These are phyloP conservation scores for Leptodactylus fuscus DNA, from an alignment of 2,113 vertebrate species.

Conservation along the genomic window DNA sequence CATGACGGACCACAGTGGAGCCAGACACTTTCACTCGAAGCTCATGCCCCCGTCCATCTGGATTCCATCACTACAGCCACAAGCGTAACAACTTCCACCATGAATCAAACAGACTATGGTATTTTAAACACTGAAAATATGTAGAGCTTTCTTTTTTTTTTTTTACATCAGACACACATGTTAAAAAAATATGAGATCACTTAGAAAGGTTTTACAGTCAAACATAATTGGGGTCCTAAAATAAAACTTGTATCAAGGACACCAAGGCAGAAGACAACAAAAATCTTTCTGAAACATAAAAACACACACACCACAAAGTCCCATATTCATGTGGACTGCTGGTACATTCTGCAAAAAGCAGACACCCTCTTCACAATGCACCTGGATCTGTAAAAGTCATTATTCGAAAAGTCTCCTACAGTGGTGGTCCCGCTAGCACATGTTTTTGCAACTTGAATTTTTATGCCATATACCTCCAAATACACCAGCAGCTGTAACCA, in stretches of 20 bases:
- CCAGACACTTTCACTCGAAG: constrained; percentile 85
- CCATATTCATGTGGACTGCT: not conserved
- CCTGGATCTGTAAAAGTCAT: constrained; percentile 1
- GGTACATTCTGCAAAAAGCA: not conserved
- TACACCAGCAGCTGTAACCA: constrained; percentile 47
- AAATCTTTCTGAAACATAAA: not conserved
- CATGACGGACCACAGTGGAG: constrained; percentile 83
- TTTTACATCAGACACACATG: not conserved
- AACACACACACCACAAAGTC: not conserved
- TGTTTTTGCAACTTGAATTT: constrained; percentile 18
- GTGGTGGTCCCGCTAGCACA: constrained; percentile 23
- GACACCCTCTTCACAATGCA: constrained; percentile 36
- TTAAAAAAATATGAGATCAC: constrained; percentile 26
- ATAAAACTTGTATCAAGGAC: constrained; percentile 2
- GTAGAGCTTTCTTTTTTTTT: not conserved
- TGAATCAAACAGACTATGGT: constrained; percentile 67
- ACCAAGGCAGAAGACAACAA: not conserved
- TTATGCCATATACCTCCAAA: constrained; percentile 36
- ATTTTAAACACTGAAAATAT: constrained; percentile 71
- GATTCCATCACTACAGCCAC: constrained; percentile 85
- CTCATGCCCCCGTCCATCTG: constrained; percentile 83
- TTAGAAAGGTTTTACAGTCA: constrained; percentile 17
- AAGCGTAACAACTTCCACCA: constrained; percentile 67
- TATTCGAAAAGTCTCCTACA: constrained; percentile 20
- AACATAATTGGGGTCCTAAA: not conserved